Base-by-base conservation (phyloP, 2,797 vertebrate species). In the Hafferia zeledoni region DNA sequence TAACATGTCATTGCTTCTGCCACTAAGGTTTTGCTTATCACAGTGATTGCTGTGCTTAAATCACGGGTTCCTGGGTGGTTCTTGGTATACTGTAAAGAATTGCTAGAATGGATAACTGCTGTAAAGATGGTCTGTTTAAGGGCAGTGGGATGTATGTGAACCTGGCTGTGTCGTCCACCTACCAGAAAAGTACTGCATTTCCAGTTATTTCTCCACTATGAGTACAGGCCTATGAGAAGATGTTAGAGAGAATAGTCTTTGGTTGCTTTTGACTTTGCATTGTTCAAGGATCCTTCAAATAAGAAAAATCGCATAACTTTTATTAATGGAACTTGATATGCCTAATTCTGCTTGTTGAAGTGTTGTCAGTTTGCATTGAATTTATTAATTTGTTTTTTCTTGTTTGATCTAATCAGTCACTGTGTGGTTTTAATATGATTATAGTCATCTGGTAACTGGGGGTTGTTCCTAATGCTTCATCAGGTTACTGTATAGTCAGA, bases 261-360 rank as follows among this genome's bases (percentile, higher is more conserved):
- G 44, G 27, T 37, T 76, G 37, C 2, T 72, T 90, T 75, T 84
- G 35, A 50, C 13, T 84, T 86, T 27, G 17, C 23, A 12, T 39
- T 83, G n/a, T 53, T 63, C 39, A 52, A 56, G 49, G 41, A 74
- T 84, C 18, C 63, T 87, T 83, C 68, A 52, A 90, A 70, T 49
- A 83, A 76, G 80, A 71, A 71, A 83, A 93, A 35, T 57, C 14
- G 3, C 0, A 0, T 70, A 44, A 49, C 22, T 87, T 83, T 64
- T 17, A 44, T 53, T 53, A 53, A 31, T 17, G 70, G 64, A 50
- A 68, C 28, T 88, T 0, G 0, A 30, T 64, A 41, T 61, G 14
- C 39, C 25, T 53, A 50, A 14, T 68, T 91, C n/a, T 80, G 16
- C 17, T 83, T 85, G 25, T 70, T 79, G 49, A 71, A 53, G 13